Evolutionary conservation across 2,888 invertebrate genomes (phyloP), one percentile per base, ranked within the genome.

Genomic region (Tetragnatha montana): DNA sequence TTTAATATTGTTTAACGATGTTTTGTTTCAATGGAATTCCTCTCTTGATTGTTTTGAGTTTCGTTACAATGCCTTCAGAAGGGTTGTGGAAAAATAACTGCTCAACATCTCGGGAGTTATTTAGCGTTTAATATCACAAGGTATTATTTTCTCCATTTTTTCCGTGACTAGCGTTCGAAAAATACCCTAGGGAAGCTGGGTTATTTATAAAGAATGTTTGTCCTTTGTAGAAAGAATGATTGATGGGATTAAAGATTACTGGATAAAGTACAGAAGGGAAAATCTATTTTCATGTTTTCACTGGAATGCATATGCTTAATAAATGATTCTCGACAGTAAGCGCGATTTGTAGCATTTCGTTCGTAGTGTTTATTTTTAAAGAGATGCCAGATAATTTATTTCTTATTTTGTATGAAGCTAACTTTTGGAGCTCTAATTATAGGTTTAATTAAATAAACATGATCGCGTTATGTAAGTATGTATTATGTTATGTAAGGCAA

Each of bases 181-280:
- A 76, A 50, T 35, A n/a, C 75, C 47, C 0, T 47, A n/a, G 12
- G 49, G 22, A 75, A 75, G 49, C n/a, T n/a, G 50, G 50, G 50
- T 35, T 76, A 76, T 50, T 76, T 50, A n/a, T 19, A 35, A 76
- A 50, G 21, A 60, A 60, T n/a, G 21, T 50, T 6, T 74, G 19
- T 76, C 12, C 50, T 76, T 19, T 74, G 17, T 14, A 17, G 50
- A 76, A n/a, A 19, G 8, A n/a, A 50, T 76, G 76, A 76, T 76
- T 49, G 76, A 76, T 76, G 76, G 50, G 10, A 8, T 7, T 10
- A 35, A 74, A 22, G 35, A 74, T 22, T 22, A 74, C 74, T 35
- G 35, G 74, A 74, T 22, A 22, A 14, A 8, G 35, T 22, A 74
- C 60, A 35, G 74, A 35, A 4, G 35, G 76, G n/a, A 76, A 50